A percentile compares a stretch with the other conserved stretches of the same genome.
phyloP scores from a whole-genome alignment of 2,797 vertebrate species.

The Acipenser oxyrinchus region DNA sequence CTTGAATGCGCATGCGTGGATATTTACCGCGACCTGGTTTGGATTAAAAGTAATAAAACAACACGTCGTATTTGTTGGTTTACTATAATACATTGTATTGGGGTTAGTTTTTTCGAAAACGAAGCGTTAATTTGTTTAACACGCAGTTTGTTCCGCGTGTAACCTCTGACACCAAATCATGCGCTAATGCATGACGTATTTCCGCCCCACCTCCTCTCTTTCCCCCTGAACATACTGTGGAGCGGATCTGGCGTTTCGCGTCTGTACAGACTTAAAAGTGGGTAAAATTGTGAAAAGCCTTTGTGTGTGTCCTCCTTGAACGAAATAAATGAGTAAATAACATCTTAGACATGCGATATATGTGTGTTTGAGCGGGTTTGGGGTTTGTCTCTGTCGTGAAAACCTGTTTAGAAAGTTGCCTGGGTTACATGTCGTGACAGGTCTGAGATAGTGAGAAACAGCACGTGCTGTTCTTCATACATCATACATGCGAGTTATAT shows the following conservation, averaged over 20 bases:
- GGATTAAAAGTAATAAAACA: no score
- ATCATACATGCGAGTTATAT: no score
- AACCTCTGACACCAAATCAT: neutral
- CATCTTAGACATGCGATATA: neutral
- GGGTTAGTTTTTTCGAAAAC: neutral
- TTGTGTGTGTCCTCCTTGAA: neutral
- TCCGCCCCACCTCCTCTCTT: conserved; percentile 27
- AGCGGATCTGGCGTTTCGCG: conserved; percentile 78
- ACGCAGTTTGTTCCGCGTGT: conserved; percentile 40
- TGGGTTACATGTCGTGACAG: neutral
- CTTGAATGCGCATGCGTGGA: no score
- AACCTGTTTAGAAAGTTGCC: neutral
- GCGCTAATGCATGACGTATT: conserved; percentile 12
- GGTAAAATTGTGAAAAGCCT: conserved; percentile 28
- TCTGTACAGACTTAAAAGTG: conserved; percentile 82
- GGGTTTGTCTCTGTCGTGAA: neutral
- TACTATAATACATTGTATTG: neutral
- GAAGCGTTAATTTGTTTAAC: neutral
- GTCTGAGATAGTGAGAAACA: no score
- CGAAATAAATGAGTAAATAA: neutral
- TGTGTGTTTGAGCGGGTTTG: neutral
- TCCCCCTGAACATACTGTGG: conserved; percentile 33
- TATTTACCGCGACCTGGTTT: no score
- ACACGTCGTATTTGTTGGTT: neutral
- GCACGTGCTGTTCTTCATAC: no score